phyloP scores from a whole-genome alignment of 2,113 vertebrate species.

The Pedetes capensis region DNA sequence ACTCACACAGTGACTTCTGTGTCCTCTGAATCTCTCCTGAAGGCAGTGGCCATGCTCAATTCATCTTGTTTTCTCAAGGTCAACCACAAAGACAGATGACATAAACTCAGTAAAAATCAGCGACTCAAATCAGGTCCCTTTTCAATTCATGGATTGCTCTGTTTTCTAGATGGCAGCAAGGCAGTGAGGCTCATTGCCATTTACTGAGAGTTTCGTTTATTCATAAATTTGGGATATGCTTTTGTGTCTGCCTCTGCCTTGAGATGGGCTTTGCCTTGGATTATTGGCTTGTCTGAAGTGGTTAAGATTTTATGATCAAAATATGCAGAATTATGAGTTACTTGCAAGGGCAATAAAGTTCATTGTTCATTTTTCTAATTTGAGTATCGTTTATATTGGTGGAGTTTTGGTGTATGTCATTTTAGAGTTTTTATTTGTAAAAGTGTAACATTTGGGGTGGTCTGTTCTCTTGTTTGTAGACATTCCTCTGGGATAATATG shows the following conservation, averaged over 20 bases:
- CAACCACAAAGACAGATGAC: neutral
- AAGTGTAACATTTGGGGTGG: constrained; percentile 11
- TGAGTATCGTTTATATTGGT: constrained; percentile 20
- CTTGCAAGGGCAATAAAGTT: neutral
- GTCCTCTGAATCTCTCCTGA: neutral
- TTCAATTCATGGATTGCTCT: neutral
- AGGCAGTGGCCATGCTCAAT: neutral
- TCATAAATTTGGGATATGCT: neutral
- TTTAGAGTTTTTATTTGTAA: neutral
- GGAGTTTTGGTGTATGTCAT: constrained; percentile 36
- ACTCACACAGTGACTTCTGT: neutral
- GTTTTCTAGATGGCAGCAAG: neutral
- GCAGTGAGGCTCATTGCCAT: neutral
- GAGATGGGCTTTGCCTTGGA: neutral
- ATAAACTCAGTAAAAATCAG: neutral
- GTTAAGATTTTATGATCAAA: neutral
- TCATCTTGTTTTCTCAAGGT: neutral
- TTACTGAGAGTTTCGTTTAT: neutral
- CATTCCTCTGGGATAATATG: neutral
- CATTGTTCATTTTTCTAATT: neutral
- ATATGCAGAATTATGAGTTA: neutral
- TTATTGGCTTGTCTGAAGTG: neutral
- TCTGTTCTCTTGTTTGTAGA: constrained; percentile 29
- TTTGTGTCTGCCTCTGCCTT: neutral
- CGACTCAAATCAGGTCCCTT: neutral